Evolutionary conservation across 1,140 invertebrate genomes (phyloP), one percentile per base, ranked within the genome.

Genomic region (Drosophila baimaii): DNA sequence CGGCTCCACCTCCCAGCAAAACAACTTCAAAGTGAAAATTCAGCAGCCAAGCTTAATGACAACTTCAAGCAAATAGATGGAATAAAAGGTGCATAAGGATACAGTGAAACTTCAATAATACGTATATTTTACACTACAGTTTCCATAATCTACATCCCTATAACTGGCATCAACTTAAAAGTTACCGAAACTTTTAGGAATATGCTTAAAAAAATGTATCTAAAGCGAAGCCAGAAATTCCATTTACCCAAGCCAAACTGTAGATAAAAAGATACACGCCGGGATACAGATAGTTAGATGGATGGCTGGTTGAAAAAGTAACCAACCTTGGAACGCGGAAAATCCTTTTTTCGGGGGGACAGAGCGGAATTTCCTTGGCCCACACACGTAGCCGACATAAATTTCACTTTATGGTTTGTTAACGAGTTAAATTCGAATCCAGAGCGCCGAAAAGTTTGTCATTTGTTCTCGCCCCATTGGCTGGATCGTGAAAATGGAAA

Each of bases 391-490:
- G 76, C 43, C 54, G 51, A 88, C 83, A 88, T 88, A 89, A 88
- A 88, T 88, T 88, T 88, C 77, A 83, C 84, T 88, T 89, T 88
- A 88, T 89, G 83, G 83, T 88, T 88, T 88, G 83, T 88, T 89
- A 88, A 88, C 83, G 83, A 88, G 83, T 88, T 88, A 88, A 88
- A 88, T 89, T 88, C 83, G 84, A 83, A 88, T 88, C 86, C 83
- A 77, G 68, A 79, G 71, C 64, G 79, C 79, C 68, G 71, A 86
- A 78, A 88, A 88, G 76, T 88, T 88, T 88, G 72, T 88, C 83
- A 88, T 73, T 88, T 77, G 75, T 74, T 78, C 43, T 71, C 75
- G 75, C 74, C 73, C 64, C 73, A 77, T 76, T 76, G 73, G 79
- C 44, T 59, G 71, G 77, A 68, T 43, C 47, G 59, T 70, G 68